phyloP scores from a whole-genome alignment of 2,888 invertebrate genomes.

The Ophion obscuratus region DNA sequence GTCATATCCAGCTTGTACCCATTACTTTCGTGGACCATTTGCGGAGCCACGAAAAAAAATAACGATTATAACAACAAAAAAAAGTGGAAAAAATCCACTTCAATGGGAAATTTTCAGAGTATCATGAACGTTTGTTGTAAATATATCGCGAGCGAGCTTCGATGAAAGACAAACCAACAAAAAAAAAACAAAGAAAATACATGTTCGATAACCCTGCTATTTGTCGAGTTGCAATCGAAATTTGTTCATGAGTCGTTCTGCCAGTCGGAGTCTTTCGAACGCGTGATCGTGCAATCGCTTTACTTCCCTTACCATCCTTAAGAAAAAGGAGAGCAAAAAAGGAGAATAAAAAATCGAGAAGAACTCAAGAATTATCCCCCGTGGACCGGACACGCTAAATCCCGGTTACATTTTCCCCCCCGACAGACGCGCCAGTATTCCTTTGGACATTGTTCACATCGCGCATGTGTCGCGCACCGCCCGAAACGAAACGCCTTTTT shows the following conservation, averaged over 20 bases:
- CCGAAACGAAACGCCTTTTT: slow-evolving; percentile 47
- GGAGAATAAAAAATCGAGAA: slow-evolving; percentile 35
- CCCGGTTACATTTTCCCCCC: slow-evolving; percentile 71
- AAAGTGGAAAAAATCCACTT: background rate
- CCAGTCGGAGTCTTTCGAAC: slow-evolving; percentile 77
- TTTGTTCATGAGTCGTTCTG: slow-evolving; percentile 58
- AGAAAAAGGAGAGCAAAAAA: background rate
- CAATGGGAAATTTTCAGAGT: slow-evolving; percentile 26
- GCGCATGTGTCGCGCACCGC: slow-evolving; percentile 33
- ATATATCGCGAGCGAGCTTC: slow-evolving; percentile 27
- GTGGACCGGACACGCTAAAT: slow-evolving; percentile 81
- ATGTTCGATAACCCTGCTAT: slow-evolving; percentile 26
- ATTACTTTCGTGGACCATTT: slow-evolving; percentile 6
- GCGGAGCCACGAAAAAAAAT: background rate
- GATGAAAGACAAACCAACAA: slow-evolving; percentile 4
- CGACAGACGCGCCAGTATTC: slow-evolving; percentile 58
- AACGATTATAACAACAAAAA: background rate
- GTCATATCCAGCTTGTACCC: slow-evolving; percentile 48
- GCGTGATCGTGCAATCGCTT: slow-evolving; percentile 76
- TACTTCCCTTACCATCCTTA: slow-evolving; percentile 34
- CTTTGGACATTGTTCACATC: slow-evolving; percentile 48
- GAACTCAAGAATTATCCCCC: slow-evolving; percentile 54
- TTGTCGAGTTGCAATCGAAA: slow-evolving; percentile 39
- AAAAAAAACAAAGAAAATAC: background rate
- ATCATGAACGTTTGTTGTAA: slow-evolving; percentile 13